phyloP scores from a whole-genome alignment of 1,140 invertebrate species.

The Ganaspis sp. region DNA sequence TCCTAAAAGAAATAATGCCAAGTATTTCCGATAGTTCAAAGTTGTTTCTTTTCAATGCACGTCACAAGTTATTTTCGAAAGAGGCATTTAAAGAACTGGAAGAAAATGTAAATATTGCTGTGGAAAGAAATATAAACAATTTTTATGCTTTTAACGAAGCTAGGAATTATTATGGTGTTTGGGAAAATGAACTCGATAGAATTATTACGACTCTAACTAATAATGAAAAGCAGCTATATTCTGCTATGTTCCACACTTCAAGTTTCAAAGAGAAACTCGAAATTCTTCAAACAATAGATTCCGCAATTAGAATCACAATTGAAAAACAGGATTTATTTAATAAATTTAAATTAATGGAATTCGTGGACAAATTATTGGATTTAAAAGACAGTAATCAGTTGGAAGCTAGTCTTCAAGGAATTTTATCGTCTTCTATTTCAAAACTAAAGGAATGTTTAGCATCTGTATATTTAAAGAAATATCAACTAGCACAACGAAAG shows the following conservation, averaged over 20 bases:
- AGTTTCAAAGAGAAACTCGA: neutral
- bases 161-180: too few species aligned
- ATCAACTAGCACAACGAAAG: too few species aligned
- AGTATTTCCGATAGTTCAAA: neutral
- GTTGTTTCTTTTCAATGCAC: neutral
- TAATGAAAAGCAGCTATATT: too few species aligned
- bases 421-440: neutral
- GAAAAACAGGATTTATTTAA: neutral
- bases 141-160: too few species aligned
- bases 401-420: neutral
- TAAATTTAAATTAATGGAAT: neutral
- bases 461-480: too few species aligned
- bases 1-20: neutral
- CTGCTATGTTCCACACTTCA: neutral
- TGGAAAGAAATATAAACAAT: too few species aligned
- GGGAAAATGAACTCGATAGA: too few species aligned
- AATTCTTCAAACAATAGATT: neutral
- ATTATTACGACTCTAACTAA: too few species aligned
- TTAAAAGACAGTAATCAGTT: neutral
- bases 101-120: neutral
- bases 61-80: neutral
- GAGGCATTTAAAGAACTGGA: neutral
- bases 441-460: neutral
- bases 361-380: neutral
- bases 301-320: neutral